Conservation (phyloP, 2,888 invertebrate species). For the Drosophila emarginata region DNA sequence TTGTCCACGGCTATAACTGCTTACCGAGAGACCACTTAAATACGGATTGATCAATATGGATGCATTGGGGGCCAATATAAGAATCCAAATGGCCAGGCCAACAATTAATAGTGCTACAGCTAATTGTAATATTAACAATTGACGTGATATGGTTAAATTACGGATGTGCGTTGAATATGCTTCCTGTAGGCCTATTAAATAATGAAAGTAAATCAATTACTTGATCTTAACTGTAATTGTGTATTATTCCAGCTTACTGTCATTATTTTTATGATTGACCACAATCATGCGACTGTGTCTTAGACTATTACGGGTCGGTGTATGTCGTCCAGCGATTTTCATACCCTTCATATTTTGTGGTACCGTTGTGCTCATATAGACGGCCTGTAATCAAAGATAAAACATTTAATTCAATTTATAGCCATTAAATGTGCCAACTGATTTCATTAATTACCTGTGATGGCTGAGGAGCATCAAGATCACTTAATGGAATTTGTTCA, state of each 20-base stretch:
- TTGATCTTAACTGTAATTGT: too few species aligned
- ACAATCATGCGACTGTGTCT: constrained; percentile 88
- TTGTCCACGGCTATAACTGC: too few species aligned
- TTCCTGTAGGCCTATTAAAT: constrained; percentile 66
- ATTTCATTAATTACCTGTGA: constrained; percentile 76
- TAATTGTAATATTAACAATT: constrained; percentile 81
- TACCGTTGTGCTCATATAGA: constrained; percentile 85
- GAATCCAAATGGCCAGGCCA: constrained; percentile 85
- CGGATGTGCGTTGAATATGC: constrained; percentile 79
- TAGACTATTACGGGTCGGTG: constrained; percentile 87
- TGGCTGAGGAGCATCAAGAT: constrained; percentile 73
- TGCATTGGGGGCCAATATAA: constrained; percentile 85
- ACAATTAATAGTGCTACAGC: constrained; percentile 84
- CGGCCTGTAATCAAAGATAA: constrained; percentile 77
- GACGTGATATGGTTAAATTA: constrained; percentile 76
- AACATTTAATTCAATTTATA: too few species aligned
- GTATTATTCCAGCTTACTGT: constrained; percentile 73
- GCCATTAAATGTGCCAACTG: too few species aligned
- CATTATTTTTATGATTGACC: constrained; percentile 85
- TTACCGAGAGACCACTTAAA: constrained; percentile 86
- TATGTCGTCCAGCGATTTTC: constrained; percentile 86
- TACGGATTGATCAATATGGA: constrained; percentile 85
- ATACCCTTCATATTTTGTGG: constrained; percentile 87
- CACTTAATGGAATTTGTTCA: constrained; percentile 76
- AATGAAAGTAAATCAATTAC: background rate